Conservation (phyloP, 2,797 vertebrate species). For the Alfaro cultratus region DNA sequence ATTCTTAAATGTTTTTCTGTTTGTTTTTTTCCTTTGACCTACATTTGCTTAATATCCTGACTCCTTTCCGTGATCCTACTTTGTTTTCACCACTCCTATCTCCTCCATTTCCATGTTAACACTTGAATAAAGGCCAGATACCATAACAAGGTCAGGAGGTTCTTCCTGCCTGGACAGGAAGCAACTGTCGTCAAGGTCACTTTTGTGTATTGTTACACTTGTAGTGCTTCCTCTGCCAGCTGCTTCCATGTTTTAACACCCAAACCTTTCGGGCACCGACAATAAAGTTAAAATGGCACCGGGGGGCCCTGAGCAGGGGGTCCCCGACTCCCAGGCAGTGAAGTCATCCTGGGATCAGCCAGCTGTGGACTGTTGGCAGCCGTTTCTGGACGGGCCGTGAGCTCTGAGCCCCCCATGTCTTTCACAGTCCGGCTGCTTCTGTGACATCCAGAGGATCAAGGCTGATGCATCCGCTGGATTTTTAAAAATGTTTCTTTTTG, state of each 20-base stretch:
- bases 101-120: conserved; percentile 61
- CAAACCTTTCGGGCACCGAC: conserved; percentile 48
- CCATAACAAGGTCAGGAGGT: conserved; percentile 44
- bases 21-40: conserved; percentile 37
- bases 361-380: conserved; percentile 72
- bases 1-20: conserved; percentile 1
- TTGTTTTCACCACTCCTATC: conserved; percentile 44
- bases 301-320: conserved; percentile 33
- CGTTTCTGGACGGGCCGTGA: conserved; percentile 54
- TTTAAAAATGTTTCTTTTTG: background rate
- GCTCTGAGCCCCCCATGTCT: conserved; percentile 51
- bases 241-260: conserved; percentile 76
- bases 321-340: conserved; percentile 29
- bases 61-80: conserved; percentile 16
- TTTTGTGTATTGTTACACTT: conserved; percentile 56
- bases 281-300: conserved; percentile 59
- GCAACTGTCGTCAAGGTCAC: conserved; percentile 59
- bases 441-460: conserved; percentile 40
- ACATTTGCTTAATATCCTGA: conserved; percentile 43
- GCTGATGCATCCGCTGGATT: conserved; percentile 36
- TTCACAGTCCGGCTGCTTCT: conserved; percentile 59
- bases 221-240: conserved; percentile 71
- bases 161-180: conserved; percentile 68
- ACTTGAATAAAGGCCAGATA: conserved; percentile 59
- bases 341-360: conserved; percentile 65